Evolutionary conservation across 2,888 invertebrate species (phyloP), one percentile per base, ranked within the genome.

Genomic region (Meteorus colon): DNA sequence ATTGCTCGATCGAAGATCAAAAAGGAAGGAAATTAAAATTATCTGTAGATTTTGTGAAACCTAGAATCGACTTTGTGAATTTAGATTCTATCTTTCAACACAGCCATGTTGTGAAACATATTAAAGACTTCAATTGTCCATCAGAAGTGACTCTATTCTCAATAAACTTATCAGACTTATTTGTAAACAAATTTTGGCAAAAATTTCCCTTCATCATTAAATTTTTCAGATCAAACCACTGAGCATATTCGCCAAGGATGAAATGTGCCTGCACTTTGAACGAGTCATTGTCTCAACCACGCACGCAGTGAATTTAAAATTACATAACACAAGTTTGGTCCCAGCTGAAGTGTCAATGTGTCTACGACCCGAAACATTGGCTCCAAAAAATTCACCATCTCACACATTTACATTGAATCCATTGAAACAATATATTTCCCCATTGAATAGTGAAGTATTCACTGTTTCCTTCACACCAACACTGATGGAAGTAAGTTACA

Each of bases 51-150:
- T 92, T 92, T 29, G 91, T 91, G n/a, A 88, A 92, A 82, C 93
- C 94, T 0, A 88, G 87, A 10, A 84, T 93, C 73, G 92, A 93
- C 83, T 91, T 93, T 75, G 89, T 91, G 85, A 91, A 93, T 84
- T 85, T 91, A 29, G 90, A 91, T 72, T 91, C 90, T 2, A 92
- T 94, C 0, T 94, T 94, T 84, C 90, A 91, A 77, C 92, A 93
- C 85, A 92, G 92, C 82, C 90, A 92, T 27, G 90, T 93, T 76
- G 91, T 93, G 0, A 91, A 92, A 82, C 90, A 88, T 74, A 82
- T 92, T 66, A 83, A 89, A 0, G 92, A 93, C 77, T 92, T 92
- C 79, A 88, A 90, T 82, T 90, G 90, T 59, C 91, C 90, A 1
- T 91, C 91, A 72, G 85, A 90, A 83, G 90, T 90, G 65, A 16